A percentile compares a stretch with the other conserved stretches of the same genome.
Evolutionary conservation across 2,888 invertebrate genomes (phyloP).

Genomic region (Amorpha juglandis): DNA sequence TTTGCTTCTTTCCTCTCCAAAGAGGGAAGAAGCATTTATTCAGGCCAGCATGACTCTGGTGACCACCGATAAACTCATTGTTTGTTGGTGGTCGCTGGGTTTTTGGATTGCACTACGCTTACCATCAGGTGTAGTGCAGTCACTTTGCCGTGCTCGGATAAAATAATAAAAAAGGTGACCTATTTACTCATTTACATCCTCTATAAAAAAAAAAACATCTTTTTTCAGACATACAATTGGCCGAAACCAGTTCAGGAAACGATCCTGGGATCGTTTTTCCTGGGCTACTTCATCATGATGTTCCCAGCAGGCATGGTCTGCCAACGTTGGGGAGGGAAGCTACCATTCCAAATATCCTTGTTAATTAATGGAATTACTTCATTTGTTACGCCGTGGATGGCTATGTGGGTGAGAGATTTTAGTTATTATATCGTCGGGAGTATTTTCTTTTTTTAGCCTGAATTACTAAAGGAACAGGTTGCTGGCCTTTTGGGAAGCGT

Average conservation of each 20-base stretch:
- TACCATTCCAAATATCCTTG: slow-evolving; percentile 73
- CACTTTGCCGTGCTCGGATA: no score
- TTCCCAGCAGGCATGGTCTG: slow-evolving; percentile 83
- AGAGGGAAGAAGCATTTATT: no score
- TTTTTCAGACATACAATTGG: slow-evolving; percentile 59
- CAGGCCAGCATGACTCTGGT: no score
- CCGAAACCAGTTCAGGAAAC: slow-evolving; percentile 61
- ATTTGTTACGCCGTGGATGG: slow-evolving; percentile 58
- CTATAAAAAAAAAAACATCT: neutral
- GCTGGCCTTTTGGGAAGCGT: no score
- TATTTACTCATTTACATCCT: neutral
- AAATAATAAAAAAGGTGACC: no score
- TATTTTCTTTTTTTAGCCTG: neutral
- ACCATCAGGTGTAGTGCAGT: no score
- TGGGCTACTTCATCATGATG: slow-evolving; percentile 81
- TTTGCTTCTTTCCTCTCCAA: no score
- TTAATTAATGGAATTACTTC: slow-evolving; percentile 47
- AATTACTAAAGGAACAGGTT: no score
- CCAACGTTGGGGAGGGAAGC: slow-evolving; percentile 85
- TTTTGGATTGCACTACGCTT: no score
- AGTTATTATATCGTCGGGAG: neutral
- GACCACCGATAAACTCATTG: no score
- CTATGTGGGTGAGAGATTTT: slow-evolving; percentile 50
- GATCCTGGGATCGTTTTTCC: slow-evolving; percentile 75
- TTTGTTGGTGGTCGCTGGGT: no score